Conservation (phyloP, 2,113 vertebrate genomes). For the Cisticola juncidis region DNA sequence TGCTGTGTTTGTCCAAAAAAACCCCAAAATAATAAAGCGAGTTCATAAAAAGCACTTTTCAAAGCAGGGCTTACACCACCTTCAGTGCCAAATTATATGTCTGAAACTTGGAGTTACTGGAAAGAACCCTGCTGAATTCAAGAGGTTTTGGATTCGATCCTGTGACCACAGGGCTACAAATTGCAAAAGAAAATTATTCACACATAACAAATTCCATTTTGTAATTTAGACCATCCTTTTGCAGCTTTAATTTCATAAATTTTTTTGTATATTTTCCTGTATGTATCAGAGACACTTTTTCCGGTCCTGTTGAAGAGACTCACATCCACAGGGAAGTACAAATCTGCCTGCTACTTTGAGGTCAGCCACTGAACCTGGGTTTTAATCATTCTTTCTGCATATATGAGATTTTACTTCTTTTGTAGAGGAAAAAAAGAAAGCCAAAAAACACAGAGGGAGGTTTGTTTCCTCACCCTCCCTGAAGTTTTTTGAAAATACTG, state of each 20-base stretch:
- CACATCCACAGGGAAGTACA: not conserved
- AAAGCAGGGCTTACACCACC: not conserved
- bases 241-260: not conserved
- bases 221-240: not conserved
- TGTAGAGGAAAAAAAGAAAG: not conserved
- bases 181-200: not conserved
- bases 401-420: not conserved
- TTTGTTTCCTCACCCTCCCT: accelerated
- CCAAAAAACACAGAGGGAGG: not conserved
- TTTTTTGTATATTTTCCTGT: not conserved
- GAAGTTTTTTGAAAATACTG: not conserved
- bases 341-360: not conserved
- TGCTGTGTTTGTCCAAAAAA: not conserved
- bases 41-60: not conserved
- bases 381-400: not conserved
- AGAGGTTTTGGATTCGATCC: not conserved
- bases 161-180: not conserved
- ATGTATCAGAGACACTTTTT: not conserved
- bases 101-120: not conserved
- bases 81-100: not conserved
- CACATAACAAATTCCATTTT: not conserved
- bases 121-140: not conserved
- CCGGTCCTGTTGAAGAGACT: not conserved
- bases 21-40: not conserved
- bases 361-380: not conserved